Base-by-base conservation (phyloP, 2,797 vertebrate species). In the Karalla daura region DNA sequence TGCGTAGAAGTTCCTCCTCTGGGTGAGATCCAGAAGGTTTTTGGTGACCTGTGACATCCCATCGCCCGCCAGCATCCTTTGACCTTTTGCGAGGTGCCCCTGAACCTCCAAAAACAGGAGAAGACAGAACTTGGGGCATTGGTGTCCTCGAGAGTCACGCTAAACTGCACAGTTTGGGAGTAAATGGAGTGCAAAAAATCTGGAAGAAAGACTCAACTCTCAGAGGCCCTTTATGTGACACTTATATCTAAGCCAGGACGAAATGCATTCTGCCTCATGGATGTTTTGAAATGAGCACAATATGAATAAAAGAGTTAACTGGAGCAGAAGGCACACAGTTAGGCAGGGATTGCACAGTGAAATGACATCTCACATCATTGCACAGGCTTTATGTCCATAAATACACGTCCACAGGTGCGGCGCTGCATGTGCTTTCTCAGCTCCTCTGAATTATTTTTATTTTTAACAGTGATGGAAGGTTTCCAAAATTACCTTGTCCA, bases 31-130 rank as follows among this genome's bases (percentile, higher is more conserved):
- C 87, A 99, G 81, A 17, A 99, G 92, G 21, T 95, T 98, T 92
- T 99, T 99, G 4, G 98, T 99, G 73, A 99, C 98, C 86, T 98
- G 96, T 88, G 97, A 99, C 98, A 99, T 99, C 35, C 98, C 98
- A 69, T 99, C 96, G 17, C 97, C 96, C 4, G 98, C 98, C 77
- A 98, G 87, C 78, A 90, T 96, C 81, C 96, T 94, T 83, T 99
- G 97, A 45, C 98, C 98, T 84, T 99, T 99, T 0, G 97, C 96
- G 62, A 99, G 96, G 76, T 99, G 96, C 67, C 97, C 97, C 91
- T 98, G 98, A 91, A 99, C 97, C 98, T 99, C 91, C 82, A 89
- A 85, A 86, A 87, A 88, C 86, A 90, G 89, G 85, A 86, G 72
- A 87, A 69, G 78, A 89, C 43, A 83, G 69, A 80, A 92, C 91